Conservation (phyloP, 1,140 invertebrate genomes). For the silkworm (Bombyx mori) region DNA sequence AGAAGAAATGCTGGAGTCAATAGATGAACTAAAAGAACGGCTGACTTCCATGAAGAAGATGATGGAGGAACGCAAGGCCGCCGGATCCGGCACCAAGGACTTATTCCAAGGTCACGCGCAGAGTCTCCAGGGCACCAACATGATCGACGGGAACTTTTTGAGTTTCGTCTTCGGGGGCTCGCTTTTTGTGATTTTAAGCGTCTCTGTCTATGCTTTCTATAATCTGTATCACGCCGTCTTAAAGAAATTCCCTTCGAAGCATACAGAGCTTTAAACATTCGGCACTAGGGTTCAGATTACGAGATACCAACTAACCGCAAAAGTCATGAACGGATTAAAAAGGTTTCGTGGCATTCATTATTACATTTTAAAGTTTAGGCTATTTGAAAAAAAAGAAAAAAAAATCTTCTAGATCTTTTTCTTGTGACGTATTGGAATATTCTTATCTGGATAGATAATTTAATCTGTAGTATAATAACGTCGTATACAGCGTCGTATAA, state of each 20-base stretch:
- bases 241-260: slow-evolving; percentile 83
- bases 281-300: too few relatives aligned
- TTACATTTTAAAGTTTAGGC: too few relatives aligned
- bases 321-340: too few relatives aligned
- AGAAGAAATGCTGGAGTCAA: slow-evolving; percentile 79
- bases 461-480: too few relatives aligned
- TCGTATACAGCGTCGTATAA: too few relatives aligned
- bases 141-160: slow-evolving; percentile 86
- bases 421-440: too few relatives aligned
- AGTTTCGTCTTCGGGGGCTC: slow-evolving; percentile 84
- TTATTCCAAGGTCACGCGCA: slow-evolving; percentile 64
- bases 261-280: slow-evolving; percentile 79
- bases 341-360: too few relatives aligned
- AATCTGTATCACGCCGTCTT: slow-evolving; percentile 85
- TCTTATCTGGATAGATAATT: too few relatives aligned
- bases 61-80: slow-evolving; percentile 79
- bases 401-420: too few relatives aligned
- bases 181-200: slow-evolving; percentile 81
- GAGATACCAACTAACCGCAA: too few relatives aligned
- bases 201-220: slow-evolving; percentile 87
- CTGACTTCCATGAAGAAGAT: slow-evolving; percentile 83
- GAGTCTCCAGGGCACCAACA: slow-evolving; percentile 71
- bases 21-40: slow-evolving; percentile 83
- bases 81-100: slow-evolving; percentile 54
- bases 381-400: too few relatives aligned